Percentiles rank a stretch among this genome's conserved stretches.
Conservation (phyloP, 1,140 invertebrate species). For the Harpegnathos saltator region DNA sequence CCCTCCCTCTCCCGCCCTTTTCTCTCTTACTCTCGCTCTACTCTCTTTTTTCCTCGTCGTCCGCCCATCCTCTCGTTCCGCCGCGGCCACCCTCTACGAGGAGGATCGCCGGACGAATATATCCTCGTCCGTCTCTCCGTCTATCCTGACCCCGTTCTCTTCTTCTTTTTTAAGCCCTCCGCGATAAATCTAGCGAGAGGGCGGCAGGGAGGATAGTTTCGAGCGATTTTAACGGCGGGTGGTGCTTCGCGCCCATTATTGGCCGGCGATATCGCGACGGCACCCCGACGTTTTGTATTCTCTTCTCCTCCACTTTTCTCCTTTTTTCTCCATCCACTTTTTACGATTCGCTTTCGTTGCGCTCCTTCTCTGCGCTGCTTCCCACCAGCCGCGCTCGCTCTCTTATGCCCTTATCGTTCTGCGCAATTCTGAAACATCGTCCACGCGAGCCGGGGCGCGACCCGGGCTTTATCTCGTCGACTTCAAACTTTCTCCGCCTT, state of each 20-base stretch:
- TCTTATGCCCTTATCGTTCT: not conserved
- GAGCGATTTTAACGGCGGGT: conserved; percentile 78
- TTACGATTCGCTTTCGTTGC: conserved; percentile 40
- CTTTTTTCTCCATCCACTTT: not conserved
- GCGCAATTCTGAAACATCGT: conserved; percentile 4
- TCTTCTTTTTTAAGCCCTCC: conserved; percentile 71
- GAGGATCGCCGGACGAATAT: conserved; percentile 66
- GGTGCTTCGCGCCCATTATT: conserved; percentile 71
- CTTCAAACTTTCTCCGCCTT: not conserved
- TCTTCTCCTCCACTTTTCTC: not conserved
- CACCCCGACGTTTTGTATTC: conserved; percentile 41
- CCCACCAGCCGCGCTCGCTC: not conserved
- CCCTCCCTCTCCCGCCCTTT: conserved; percentile 33
- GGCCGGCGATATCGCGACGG: conserved; percentile 69
- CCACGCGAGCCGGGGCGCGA: not conserved
- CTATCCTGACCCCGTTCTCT: conserved; percentile 31
- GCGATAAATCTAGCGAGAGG: conserved; percentile 78
- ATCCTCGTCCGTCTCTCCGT: conserved; percentile 65
- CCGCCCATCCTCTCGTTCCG: conserved; percentile 42
- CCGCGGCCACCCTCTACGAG: conserved; percentile 53
- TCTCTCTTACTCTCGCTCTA: not conserved
- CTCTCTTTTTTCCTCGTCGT: conserved; percentile 39
- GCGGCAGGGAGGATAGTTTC: conserved; percentile 69
- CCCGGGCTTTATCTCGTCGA: not conserved
- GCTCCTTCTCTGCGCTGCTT: not conserved